These are phyloP conservation scores for Mugil cephalus DNA, from an alignment of 2,113 vertebrate species.

Conservation along the genomic window DNA sequence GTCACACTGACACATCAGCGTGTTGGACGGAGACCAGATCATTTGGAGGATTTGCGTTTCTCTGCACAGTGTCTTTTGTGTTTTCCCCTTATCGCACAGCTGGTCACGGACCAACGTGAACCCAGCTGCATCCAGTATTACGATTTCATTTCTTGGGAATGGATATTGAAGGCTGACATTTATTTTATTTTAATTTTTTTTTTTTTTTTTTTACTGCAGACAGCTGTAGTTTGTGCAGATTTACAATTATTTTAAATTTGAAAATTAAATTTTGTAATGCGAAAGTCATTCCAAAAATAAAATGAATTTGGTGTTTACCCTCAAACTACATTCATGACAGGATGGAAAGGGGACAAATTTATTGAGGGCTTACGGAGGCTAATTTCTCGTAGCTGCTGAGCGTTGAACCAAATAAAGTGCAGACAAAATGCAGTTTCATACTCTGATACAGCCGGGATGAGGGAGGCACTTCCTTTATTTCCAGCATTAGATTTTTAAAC, in stretches of 20 bases:
- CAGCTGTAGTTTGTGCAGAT: background rate
- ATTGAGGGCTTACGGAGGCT: conserved; percentile 1
- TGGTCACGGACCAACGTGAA: too few relatives aligned
- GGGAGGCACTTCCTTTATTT: conserved; percentile 4
- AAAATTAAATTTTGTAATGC: background rate
- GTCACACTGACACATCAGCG: background rate
- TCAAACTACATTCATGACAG: background rate
- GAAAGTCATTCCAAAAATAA: conserved; percentile 21
- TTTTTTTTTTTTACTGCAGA: background rate
- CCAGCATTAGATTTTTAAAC: conserved; percentile 2
- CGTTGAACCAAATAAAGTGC: background rate
- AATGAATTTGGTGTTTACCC: background rate
- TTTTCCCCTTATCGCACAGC: background rate
- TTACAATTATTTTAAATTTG: conserved; percentile 5
- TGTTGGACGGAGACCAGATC: conserved; percentile 15
- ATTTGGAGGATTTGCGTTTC: conserved; percentile 15
- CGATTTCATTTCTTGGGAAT: background rate
- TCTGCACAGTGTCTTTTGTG: background rate
- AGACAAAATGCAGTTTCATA: conserved; percentile 9
- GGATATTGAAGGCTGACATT: background rate
- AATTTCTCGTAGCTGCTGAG: conserved; percentile 1
- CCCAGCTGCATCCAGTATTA: background rate
- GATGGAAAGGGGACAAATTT: conserved; percentile 2
- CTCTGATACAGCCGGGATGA: conserved; percentile 13
- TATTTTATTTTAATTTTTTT: background rate